A percentile compares a stretch with the other conserved stretches of the same genome.
These are phyloP conservation scores for Vipera ursinii DNA, from an alignment of 2,797 vertebrate species.

Conservation along the genomic window DNA sequence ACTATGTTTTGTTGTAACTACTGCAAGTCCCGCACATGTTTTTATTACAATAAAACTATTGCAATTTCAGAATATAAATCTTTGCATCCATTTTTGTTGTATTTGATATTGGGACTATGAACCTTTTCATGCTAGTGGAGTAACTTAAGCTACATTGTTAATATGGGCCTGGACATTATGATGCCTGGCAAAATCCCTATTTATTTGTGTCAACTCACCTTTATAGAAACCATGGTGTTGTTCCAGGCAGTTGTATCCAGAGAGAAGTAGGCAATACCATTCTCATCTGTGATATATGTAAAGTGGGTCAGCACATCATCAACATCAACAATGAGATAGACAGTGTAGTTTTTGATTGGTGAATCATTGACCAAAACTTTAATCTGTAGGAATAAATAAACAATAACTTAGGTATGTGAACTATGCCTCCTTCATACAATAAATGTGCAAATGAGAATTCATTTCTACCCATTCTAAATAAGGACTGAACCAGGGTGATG, in stretches of 20 bases:
- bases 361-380: accelerated
- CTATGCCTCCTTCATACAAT: neutral
- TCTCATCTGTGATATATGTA: slow-evolving; percentile 46
- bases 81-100: neutral
- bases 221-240: slow-evolving; percentile 46
- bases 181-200: neutral
- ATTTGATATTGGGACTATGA: neutral
- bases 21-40: neutral
- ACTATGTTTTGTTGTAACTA: neutral
- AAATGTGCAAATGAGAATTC: neutral
- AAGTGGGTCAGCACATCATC: slow-evolving; percentile 38
- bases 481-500: neutral
- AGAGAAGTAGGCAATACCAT: slow-evolving; percentile 45
- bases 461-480: neutral
- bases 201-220: slow-evolving; percentile 27
- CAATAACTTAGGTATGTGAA: neutral
- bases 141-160: neutral
- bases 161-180: neutral
- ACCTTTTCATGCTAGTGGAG: neutral
- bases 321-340: slow-evolving; percentile 41
- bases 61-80: neutral
- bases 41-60: neutral
- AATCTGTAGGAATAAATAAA: slow-evolving; percentile 44
- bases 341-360: slow-evolving; percentile 30
- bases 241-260: slow-evolving; percentile 59